Base-by-base conservation (phyloP, 2,113 vertebrate genomes). In the Corythornis vintsioides region DNA sequence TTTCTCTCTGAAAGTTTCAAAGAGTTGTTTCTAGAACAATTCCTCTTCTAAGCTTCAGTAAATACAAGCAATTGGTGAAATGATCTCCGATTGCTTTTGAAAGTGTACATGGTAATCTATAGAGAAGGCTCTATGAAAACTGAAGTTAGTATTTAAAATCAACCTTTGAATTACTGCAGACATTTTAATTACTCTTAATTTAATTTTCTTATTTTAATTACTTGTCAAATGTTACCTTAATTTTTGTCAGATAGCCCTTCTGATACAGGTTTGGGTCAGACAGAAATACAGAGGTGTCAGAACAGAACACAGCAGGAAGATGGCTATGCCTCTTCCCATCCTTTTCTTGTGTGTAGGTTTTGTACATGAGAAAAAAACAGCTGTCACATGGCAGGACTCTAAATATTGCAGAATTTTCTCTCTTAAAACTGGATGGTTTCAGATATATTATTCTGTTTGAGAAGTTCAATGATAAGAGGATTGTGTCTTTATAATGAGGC, bases 171-270 rank as follows among this genome's bases (percentile, higher is more conserved):
- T 84, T 86, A 77, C 33, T 60, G 57, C 24, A 78, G 90, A 90
- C 83, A 80, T 81, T 83, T 73, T 72, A 88, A 91, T 63, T 77
- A 65, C 33, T 79, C 73, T 93, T 84, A 93, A 56, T 60, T 72
- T 38, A 47, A 53, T 85, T 70, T 6, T 83, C 86, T 84, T 83
- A 72, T 80, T 88, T 84, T 80, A 76, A 88, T 90, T 88, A n/a
- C 52, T 55, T 90, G 29, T 77, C 60, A 83, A 83, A 83, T 92
- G 57, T 76, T 91, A 59, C 73, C 67, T 95, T 87, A 83, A 73
- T 96, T 96, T 96, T 83, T 93, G 91, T 87, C 72, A 91, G 88
- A 84, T 92, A 72, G 67, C 64, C 82, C 95, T 92, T 94, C 67
- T 92, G 78, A 31, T 81, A 55, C 8, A 66, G 89, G 63, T 73